Evolutionary conservation across 2,888 invertebrate species (phyloP).

Genomic region (Lamellibrachia columna): DNA sequence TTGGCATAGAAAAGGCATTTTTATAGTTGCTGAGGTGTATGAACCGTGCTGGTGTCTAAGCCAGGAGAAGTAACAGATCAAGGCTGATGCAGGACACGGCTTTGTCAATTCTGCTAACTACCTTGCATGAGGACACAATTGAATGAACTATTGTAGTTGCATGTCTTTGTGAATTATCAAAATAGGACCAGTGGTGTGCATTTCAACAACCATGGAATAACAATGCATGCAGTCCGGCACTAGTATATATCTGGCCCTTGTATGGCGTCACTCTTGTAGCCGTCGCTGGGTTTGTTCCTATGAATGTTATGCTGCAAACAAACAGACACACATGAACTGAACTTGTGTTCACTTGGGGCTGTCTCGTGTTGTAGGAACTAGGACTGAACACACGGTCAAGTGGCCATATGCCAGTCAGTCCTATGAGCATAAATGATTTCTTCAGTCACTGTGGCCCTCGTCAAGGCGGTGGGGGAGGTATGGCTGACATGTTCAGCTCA

Average conservation of each 20-base stretch:
- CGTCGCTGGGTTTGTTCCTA: background rate
- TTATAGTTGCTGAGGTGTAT: too few relatives aligned
- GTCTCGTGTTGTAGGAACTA: background rate
- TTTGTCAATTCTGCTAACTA: too few relatives aligned
- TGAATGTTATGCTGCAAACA: slow-evolving; percentile 21
- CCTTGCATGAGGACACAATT: too few relatives aligned
- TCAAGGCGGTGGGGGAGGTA: slow-evolving; percentile 70
- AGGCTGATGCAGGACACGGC: too few relatives aligned
- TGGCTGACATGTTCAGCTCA: slow-evolving; percentile 84
- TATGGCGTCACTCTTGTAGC: background rate
- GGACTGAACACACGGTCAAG: background rate
- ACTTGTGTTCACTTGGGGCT: background rate
- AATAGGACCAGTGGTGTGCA: too few relatives aligned
- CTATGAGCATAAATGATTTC: slow-evolving; percentile 5
- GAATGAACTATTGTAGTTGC: too few relatives aligned
- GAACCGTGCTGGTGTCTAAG: too few relatives aligned
- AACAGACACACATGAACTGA: background rate
- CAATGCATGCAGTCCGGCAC: too few relatives aligned
- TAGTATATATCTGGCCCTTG: background rate
- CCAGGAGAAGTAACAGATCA: too few relatives aligned
- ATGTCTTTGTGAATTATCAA: too few relatives aligned
- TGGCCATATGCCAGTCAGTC: background rate
- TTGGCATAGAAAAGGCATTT: too few relatives aligned
- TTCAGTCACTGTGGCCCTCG: background rate
- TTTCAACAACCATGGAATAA: too few relatives aligned